Evolutionary conservation across 2,888 invertebrate genomes (phyloP).

Genomic region (Scaptomyza tumidula): DNA sequence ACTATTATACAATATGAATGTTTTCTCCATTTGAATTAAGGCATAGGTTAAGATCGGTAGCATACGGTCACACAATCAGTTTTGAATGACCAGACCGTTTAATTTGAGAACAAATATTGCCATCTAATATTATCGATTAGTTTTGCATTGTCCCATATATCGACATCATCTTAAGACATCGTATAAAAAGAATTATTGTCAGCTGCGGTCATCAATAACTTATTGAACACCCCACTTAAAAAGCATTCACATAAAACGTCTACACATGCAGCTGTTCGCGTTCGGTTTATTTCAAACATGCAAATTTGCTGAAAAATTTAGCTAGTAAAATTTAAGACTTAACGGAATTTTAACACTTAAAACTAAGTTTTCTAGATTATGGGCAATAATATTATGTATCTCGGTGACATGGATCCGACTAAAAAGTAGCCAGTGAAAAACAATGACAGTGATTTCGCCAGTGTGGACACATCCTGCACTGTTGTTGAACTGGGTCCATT

Average conservation of each 20-base stretch:
- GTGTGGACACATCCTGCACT: too few relatives aligned
- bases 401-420: too few relatives aligned
- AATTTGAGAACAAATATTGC: background rate
- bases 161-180: background rate
- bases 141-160: background rate
- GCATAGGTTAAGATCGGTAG: background rate
- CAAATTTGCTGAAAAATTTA: too few relatives aligned
- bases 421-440: too few relatives aligned
- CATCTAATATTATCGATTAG: background rate
- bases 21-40: conserved; percentile 1
- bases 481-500: too few relatives aligned
- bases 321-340: too few relatives aligned
- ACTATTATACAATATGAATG: conserved; percentile 41
- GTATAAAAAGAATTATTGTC: background rate
- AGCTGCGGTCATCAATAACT: background rate
- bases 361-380: too few relatives aligned
- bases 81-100: conserved; percentile 4
- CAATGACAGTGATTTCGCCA: too few relatives aligned
- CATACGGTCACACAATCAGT: background rate
- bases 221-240: background rate
- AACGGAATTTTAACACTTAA: too few relatives aligned
- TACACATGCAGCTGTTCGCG: too few relatives aligned
- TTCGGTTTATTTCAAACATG: too few relatives aligned
- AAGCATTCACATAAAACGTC: conserved; percentile 3
- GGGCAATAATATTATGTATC: too few relatives aligned